Evolutionary conservation across 1,140 invertebrate genomes (phyloP), one percentile per base, ranked within the genome.

Genomic region (Meloidogyne floridensis): DNA sequence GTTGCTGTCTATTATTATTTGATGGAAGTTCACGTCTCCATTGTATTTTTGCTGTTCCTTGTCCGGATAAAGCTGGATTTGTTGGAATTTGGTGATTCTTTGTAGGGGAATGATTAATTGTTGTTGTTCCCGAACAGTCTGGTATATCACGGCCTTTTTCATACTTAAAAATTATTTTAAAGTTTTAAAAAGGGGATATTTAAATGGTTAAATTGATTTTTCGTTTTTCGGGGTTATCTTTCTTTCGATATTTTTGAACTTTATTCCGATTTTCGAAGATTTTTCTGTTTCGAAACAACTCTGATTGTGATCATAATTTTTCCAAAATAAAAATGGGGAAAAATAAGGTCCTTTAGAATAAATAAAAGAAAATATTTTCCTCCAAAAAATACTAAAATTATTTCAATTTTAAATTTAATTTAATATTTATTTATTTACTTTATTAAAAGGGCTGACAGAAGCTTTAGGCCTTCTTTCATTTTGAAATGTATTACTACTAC

Each of bases 401-500:
- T 32, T 32, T 32, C 32, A 32, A 32, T 32, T 32, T 32, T 32
- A 32, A 32, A 32, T 32, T 32, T 32, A 32, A 32, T 32, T 32
- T 32, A 32, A 2, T 32, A 32, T 32, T 32, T n/a, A 32, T 32
- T 32, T n/a, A 65, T n/a, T 7, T 65, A n/a, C 59, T n/a, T 87
- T 84, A 54, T 86, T 81, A 71, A 86, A 86, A 18, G 85, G 85
- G 15, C 65, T 86, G 53, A 86, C 76, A 43, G 81, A 84, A 32
- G 85, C 85, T 77, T 86, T 81, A 59, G 86, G 85, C 43, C 85
- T 78, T 47, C 32, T 5, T 18, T 83, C 75, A 54, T 65, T 65
- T 18, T 65, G 59, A 18, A 7, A 47, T 6, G 47, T 11, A 18
- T 7, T 32, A 32, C 32, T 32, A 32, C 32, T 32, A 32, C 32